These are phyloP conservation scores for Palaemon carinicauda DNA, from an alignment of 1,140 invertebrate species.

Conservation along the genomic window DNA sequence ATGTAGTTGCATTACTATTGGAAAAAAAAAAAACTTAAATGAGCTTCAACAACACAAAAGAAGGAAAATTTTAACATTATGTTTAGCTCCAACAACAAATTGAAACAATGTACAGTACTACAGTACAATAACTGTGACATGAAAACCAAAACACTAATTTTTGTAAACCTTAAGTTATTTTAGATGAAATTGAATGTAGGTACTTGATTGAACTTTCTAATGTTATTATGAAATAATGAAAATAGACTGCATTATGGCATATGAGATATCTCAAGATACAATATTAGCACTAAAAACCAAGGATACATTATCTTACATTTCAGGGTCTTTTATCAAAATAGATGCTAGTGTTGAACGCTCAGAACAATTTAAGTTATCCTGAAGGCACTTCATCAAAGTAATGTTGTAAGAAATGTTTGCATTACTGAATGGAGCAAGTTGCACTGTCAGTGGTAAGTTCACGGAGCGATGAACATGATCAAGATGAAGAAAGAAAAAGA, in stretches of 20 bases:
- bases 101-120: not conserved
- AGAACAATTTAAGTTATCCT: not conserved
- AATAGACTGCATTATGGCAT: too few species aligned
- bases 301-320: not conserved
- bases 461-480: conserved; percentile 1
- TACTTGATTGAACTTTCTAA: too few species aligned
- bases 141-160: too few species aligned
- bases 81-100: too few species aligned
- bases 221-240: too few species aligned
- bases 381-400: conserved; percentile 14
- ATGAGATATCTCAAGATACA: too few species aligned
- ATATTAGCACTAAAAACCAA: not conserved
- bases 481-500: conserved; percentile 30
- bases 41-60: not conserved
- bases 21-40: not conserved
- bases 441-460: conserved; percentile 18
- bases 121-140: too few species aligned
- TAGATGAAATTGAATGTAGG: too few species aligned
- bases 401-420: conserved; percentile 2
- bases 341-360: not conserved
- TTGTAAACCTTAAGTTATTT: too few species aligned
- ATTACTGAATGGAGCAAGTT: not conserved
- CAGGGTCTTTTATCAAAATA: not conserved
- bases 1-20: not conserved
- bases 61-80: too few species aligned